Percentiles rank a stretch among this genome's conserved stretches.
These are phyloP conservation scores for Numenius arquata DNA, from an alignment of 2,113 vertebrate species.

Conservation along the genomic window DNA sequence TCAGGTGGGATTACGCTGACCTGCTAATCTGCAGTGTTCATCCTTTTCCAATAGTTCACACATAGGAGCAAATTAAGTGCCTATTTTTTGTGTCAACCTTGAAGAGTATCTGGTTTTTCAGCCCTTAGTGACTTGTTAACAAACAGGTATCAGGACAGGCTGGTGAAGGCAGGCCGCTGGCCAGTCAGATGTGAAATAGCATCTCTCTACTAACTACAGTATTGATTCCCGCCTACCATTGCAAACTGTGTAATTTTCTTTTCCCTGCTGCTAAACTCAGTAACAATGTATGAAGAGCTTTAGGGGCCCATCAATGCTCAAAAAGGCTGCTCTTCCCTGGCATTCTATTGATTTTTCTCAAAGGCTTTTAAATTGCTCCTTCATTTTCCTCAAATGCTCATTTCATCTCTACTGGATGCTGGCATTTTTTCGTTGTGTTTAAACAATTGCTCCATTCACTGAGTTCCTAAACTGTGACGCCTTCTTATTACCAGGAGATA, in stretches of 20 bases:
- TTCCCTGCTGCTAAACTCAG: conserved; percentile 76
- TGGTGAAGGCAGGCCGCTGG: conserved; percentile 74
- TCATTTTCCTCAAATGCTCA: conserved; percentile 81
- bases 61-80: conserved; percentile 80
- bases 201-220: conserved; percentile 92
- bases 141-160: conserved; percentile 79
- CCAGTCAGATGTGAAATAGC: conserved; percentile 98
- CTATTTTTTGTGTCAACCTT: conserved; percentile 78
- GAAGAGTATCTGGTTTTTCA: conserved; percentile 81
- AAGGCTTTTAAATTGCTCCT: conserved; percentile 86
- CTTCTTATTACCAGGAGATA: conserved; percentile 82
- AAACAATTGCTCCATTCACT: conserved; percentile 82
- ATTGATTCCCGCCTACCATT: conserved; percentile 86
- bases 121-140: conserved; percentile 90
- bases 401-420: conserved; percentile 76
- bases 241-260: conserved; percentile 79
- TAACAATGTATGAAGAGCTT: conserved; percentile 77
- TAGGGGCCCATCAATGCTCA: conserved; percentile 73
- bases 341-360: conserved; percentile 86
- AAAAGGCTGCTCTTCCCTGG: conserved; percentile 74
- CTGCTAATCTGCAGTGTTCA: conserved; percentile 69
- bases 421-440: conserved; percentile 75
- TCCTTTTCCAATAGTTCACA: conserved; percentile 71
- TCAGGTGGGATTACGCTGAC: conserved; percentile 68
- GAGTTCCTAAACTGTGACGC: conserved; percentile 80